Percentiles rank a stretch among this genome's conserved stretches.
Conservation (phyloP, 2,113 vertebrate species). For the Elephas maximus region DNA sequence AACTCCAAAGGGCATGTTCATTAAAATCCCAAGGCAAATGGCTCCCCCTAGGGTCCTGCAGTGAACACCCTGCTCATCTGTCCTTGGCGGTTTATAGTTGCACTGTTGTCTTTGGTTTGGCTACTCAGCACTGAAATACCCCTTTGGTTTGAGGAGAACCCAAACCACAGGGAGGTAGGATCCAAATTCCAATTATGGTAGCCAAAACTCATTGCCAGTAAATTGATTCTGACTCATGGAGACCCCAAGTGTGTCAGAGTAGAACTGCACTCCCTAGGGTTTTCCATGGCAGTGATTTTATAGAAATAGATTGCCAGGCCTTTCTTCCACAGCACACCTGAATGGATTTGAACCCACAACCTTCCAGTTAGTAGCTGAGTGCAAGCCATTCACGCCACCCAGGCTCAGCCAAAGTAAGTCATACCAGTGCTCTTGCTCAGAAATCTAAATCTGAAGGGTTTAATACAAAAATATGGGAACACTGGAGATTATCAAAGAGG, state of each 20-base stretch:
- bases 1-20: fast-evolving
- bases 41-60: background rate
- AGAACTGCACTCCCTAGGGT: background rate
- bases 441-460: background rate
- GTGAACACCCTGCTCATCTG: background rate
- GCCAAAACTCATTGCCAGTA: background rate
- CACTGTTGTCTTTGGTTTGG: background rate
- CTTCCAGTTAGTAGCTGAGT: background rate
- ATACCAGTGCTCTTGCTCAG: background rate
- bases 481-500: background rate
- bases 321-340: background rate
- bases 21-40: background rate
- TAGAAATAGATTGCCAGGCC: background rate
- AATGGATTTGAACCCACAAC: background rate
- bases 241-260: background rate
- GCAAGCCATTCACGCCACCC: background rate
- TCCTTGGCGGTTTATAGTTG: background rate
- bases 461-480: background rate
- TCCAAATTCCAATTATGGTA: background rate
- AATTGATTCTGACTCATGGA: background rate
- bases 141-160: background rate
- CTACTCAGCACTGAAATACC: background rate
- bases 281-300: background rate
- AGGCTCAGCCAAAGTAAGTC: background rate
- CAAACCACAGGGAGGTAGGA: background rate